Evolutionary conservation across 2,113 vertebrate genomes (phyloP), one percentile per base, ranked within the genome.

Genomic region (Festucalex cinctus): DNA sequence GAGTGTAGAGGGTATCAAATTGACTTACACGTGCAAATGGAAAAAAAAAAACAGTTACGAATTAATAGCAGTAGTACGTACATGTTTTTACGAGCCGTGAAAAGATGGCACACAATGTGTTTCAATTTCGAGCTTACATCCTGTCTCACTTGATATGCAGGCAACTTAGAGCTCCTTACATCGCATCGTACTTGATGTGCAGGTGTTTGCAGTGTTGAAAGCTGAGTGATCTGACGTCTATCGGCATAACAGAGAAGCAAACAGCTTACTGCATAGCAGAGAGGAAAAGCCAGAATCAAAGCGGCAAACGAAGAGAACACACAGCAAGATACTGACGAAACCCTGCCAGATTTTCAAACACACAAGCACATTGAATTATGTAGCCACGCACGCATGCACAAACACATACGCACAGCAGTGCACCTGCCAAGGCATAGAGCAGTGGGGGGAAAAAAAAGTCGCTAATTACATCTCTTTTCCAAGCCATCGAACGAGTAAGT

Each of bases 381-480:
- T 32, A 59, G 37, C 26, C 54, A 71, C 35, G 41, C 48, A 62
- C 60, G 35, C 51, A 71, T 49, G 19, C 48, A n/a, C 48, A 49
- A 19, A 49, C 20, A n/a, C 53, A 62, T 48, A 46, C 28, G 49
- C 60, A 75, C 58, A 62, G 71, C 68, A 83, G 82, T 80, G 78
- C 78, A 83, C 84, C 81, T 86, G 84, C 88, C 86, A 88, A 77
- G 73, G 69, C 83, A 80, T 63, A 71, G 79, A 80, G 74, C 77
- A 70, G 16, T 3, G 32, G 19, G 58, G 20, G 9, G 9, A 84
- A 84, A 87, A 82, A 82, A 87, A 82, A 82, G 77, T 78, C 73
- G 85, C 88, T 91, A 90, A 90, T 91, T 92, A 78, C 72, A 85
- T 85, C 79, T 85, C 84, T 22, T 85, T 84, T 88, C 80, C 80